phyloP scores from a whole-genome alignment of 1,140 invertebrate species.

The Penaeus vannamei region DNA sequence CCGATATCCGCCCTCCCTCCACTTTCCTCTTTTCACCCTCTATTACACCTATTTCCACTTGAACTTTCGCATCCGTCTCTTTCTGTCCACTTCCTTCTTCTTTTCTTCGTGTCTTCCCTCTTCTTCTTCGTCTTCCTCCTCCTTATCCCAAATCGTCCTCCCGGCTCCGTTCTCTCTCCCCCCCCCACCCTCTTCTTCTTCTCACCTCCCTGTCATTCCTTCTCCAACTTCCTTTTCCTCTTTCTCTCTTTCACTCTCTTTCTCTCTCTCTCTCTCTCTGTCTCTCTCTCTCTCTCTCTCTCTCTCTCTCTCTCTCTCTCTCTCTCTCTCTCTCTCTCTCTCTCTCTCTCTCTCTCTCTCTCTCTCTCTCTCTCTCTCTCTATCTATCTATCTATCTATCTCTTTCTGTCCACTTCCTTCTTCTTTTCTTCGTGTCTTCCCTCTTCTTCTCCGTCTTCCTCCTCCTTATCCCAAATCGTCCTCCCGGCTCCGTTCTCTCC shows the following conservation, averaged over 20 bases:
- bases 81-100: background rate
- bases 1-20: background rate
- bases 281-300: background rate
- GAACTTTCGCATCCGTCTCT: background rate
- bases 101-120: background rate
- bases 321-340: background rate
- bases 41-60: background rate
- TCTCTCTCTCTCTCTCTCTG: background rate
- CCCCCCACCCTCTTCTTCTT: background rate
- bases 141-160: background rate
- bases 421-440: background rate
- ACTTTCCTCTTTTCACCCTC: too few relatives aligned
- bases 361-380: conserved; percentile 1
- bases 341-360: background rate
- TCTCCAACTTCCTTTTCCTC: background rate
- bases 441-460: background rate
- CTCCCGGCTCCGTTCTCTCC: background rate
- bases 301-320: background rate
- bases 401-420: background rate
- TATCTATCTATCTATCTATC: background rate
- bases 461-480: background rate
- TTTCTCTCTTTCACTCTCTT: background rate
- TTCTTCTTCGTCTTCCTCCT: background rate
- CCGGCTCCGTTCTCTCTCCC: background rate
- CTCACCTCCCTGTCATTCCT: background rate